Evolutionary conservation across 2,888 invertebrate genomes (phyloP).

Genomic region (Choreutis nemorana): DNA sequence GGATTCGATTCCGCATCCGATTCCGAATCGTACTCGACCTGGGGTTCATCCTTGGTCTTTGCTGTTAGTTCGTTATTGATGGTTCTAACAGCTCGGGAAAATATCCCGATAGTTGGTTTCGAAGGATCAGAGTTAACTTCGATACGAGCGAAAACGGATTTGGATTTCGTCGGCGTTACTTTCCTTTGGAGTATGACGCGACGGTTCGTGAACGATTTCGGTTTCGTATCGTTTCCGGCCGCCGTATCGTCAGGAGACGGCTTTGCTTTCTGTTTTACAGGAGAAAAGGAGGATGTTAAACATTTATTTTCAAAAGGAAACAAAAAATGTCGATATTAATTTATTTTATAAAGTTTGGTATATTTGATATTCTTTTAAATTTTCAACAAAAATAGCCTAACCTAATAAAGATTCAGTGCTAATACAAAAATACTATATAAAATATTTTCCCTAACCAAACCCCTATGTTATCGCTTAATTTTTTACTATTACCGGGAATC

Average conservation of each 20-base stretch:
- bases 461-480: no score
- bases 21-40: conserved; percentile 32
- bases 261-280: conserved; percentile 20
- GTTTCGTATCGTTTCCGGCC: conserved; percentile 25
- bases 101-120: conserved; percentile 40
- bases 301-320: no score
- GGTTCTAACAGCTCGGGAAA: conserved; percentile 44
- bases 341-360: no score
- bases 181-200: conserved; percentile 46
- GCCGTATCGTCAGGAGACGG: no score
- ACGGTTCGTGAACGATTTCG: conserved; percentile 27
- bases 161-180: conserved; percentile 21
- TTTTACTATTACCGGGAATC: no score
- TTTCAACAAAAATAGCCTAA: no score
- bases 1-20: conserved; percentile 23
- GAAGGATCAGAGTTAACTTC: conserved; percentile 29
- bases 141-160: conserved; percentile 30
- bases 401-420: no score
- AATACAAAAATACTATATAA: no score
- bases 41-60: conserved; percentile 24
- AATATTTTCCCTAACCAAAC: no score
- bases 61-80: conserved; percentile 26
- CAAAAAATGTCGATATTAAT: no score
- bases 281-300: no score
- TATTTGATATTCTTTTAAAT: no score